Base-by-base conservation (phyloP, 2,888 invertebrate species). In the Sabellastarte sp. region DNA sequence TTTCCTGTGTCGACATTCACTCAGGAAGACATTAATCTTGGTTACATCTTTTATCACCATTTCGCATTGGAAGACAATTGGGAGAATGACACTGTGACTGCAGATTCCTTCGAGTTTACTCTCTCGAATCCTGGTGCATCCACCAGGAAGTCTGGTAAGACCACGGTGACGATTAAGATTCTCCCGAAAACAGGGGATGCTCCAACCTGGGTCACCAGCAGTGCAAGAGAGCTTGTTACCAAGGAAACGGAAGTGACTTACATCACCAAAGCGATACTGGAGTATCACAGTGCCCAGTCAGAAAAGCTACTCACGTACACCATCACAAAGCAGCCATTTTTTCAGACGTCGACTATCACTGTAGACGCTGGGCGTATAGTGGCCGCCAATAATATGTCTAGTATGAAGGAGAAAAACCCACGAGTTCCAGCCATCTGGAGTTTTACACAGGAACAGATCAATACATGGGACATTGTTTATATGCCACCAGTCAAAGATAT, bases 41-140 rank as follows among this genome's bases (percentile, higher is more conserved):
- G 83, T 30, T 76, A 78, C 56, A 76, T 84, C 32, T 83, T 80
- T 68, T 84, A 83, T 66, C 75, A 77, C 33, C 83, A 83, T 69
- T 70, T 75, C 57, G 80, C 80, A 10, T 74, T 73, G 58, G 63
- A 68, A 41, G 41, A 20, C 5, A 10, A 10, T 20, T 20, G 10
- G 20, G 41, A 41, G 41, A 15, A 15, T 15, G 10, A 10, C 60
- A 79, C 78, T 64, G 71, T 73, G 32, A 77, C 77, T 60, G 60
- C 67, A 2, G 84, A 84, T 68, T 69, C 71, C 20, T 80, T 84
- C 68, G 74, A 77, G 60, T 77, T 83, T 66, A 74, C 76, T 1
- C 69, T 84, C 3, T 65, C 74, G 56, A 83, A 84, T 66, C 74
- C 77, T 56, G 77, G 78, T 59, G 78, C 76, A 28, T 80, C 79